Percentiles rank a stretch among this genome's conserved stretches.
Evolutionary conservation across 2,888 invertebrate genomes (phyloP).

Genomic region (Pollenia angustigena): DNA sequence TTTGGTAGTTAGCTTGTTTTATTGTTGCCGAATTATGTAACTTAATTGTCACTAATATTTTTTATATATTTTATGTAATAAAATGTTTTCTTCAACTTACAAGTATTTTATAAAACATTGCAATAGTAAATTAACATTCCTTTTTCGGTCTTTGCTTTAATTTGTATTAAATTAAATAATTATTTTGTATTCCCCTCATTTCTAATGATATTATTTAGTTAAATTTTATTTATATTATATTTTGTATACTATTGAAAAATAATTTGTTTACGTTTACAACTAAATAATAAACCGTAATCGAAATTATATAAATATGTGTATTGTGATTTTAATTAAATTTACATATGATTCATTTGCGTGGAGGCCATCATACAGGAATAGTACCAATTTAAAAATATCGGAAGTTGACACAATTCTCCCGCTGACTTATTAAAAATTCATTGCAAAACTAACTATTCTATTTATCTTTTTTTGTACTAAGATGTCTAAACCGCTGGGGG

Average conservation of each 20-base stretch:
- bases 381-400: too few species aligned
- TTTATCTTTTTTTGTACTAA: too few species aligned
- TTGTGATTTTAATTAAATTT: neutral
- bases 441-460: too few species aligned
- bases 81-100: neutral
- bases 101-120: conserved; percentile 15
- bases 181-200: neutral
- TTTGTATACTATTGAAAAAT: conserved; percentile 14
- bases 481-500: too few species aligned
- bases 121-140: conserved; percentile 42
- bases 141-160: conserved; percentile 6
- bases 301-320: neutral
- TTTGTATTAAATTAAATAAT: conserved; percentile 1
- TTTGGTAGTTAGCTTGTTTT: conserved; percentile 27
- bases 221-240: conserved; percentile 6
- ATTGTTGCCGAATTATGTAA: conserved; percentile 29
- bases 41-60: conserved; percentile 33
- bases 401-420: too few species aligned
- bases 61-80: neutral
- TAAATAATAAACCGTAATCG: too few species aligned
- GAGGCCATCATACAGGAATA: too few species aligned
- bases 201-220: conserved; percentile 14
- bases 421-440: too few species aligned
- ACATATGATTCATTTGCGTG: too few species aligned
- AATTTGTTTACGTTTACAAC: neutral